Conservation (phyloP, 1,140 invertebrate genomes). For the Drosophila azteca region DNA sequence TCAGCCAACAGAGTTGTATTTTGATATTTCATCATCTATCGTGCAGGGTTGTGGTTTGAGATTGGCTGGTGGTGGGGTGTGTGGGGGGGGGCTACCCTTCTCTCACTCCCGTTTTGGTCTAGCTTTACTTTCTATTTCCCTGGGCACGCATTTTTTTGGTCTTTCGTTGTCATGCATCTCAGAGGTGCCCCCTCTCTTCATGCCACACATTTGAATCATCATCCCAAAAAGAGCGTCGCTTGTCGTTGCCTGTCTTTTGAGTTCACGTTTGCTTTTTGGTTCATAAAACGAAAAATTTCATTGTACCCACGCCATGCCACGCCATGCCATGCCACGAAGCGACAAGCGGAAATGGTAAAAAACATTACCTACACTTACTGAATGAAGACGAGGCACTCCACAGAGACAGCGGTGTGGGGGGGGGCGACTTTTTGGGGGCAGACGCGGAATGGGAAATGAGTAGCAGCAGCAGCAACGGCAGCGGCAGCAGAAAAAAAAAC, state of each 20-base stretch:
- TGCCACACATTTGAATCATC: constrained; percentile 14
- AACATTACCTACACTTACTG: constrained; percentile 78
- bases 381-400: constrained; percentile 39
- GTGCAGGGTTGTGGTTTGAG: background rate
- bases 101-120: background rate
- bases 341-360: constrained; percentile 77
- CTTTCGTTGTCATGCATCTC: constrained; percentile 79
- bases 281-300: constrained; percentile 69
- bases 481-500: constrained; percentile 47
- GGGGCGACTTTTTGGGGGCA: constrained; percentile 7
- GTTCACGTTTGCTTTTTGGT: constrained; percentile 59
- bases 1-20: background rate
- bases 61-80: no score
- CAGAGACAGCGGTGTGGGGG: background rate
- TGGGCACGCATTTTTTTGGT: constrained; percentile 48
- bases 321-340: constrained; percentile 35
- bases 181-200: background rate
- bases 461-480: constrained; percentile 25
- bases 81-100: background rate
- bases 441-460: constrained; percentile 60
- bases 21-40: no score
- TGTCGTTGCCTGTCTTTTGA: constrained; percentile 30
- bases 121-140: constrained; percentile 59
- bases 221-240: constrained; percentile 7
- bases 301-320: constrained; percentile 62